Conservation (phyloP, 2,888 invertebrate genomes). For the Cyaniris semiargus region DNA sequence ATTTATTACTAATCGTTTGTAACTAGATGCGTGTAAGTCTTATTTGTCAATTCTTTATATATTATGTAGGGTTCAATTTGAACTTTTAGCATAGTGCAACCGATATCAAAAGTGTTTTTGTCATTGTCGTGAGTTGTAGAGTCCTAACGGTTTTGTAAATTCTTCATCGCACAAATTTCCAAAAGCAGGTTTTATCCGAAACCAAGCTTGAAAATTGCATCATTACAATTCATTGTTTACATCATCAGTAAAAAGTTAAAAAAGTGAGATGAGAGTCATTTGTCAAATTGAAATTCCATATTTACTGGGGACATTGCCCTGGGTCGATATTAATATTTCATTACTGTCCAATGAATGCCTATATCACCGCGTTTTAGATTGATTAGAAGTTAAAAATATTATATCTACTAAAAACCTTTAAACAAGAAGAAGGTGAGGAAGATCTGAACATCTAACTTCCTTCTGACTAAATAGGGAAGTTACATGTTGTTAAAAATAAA, state of each 20-base stretch:
- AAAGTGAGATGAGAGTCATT: not conserved
- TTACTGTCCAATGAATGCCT: not conserved
- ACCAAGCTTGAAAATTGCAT: not conserved
- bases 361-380: not conserved
- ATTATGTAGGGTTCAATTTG: not conserved
- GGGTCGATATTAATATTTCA: slow-evolving; percentile 21
- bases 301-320: slow-evolving; percentile 16
- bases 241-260: not conserved
- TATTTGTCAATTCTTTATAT: not conserved
- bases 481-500: not conserved
- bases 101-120: too few species aligned
- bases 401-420: not conserved
- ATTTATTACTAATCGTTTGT: not conserved
- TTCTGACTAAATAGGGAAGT: not conserved
- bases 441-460: not conserved
- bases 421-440: not conserved
- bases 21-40: not conserved
- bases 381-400: not conserved
- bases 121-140: not conserved
- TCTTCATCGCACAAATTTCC: not conserved
- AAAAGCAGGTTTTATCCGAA: not conserved
- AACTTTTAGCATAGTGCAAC: not conserved
- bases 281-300: not conserved
- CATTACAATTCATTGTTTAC: not conserved
- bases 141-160: not conserved